These are phyloP conservation scores for Zoanthus solanderi DNA, from an alignment of 92 coral and sea anemone genomes.

Conservation along the genomic window DNA sequence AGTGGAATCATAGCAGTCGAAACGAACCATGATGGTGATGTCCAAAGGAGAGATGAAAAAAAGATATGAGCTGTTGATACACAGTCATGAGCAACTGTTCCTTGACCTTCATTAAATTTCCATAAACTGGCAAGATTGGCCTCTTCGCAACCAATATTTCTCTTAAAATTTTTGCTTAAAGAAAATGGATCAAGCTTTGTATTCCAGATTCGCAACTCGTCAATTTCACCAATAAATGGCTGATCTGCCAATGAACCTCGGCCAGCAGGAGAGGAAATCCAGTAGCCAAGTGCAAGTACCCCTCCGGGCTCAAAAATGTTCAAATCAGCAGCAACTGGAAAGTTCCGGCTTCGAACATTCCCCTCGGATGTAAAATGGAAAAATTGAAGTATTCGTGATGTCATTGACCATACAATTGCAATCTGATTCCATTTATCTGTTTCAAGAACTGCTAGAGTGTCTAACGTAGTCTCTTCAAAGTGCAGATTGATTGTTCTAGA, in stretches of 20 bases:
- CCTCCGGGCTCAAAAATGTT: conserved; percentile 75
- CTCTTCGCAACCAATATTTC: conserved; percentile 53
- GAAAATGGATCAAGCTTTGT: conserved; percentile 45
- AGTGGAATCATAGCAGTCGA: conserved; percentile 59
- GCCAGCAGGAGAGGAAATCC: conserved; percentile 64
- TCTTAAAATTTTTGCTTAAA: conserved; percentile 16
- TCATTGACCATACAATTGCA: conserved; percentile 68
- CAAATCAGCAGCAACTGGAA: conserved; percentile 57
- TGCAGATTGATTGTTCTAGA: conserved; percentile 53
- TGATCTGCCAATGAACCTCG: conserved; percentile 33
- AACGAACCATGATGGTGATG: conserved; percentile 54
- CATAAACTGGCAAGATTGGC: conserved; percentile 62
- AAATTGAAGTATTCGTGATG: conserved; percentile 60
- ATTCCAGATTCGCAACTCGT: conserved; percentile 74
- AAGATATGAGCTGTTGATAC: conserved; percentile 60
- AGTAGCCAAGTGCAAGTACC: conserved; percentile 69
- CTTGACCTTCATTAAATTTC: conserved; percentile 77
- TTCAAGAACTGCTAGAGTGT: conserved; percentile 62
- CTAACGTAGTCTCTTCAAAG: conserved; percentile 50
- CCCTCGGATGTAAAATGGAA: conserved; percentile 57
- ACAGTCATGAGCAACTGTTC: conserved; percentile 68
- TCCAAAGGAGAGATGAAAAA: conserved; percentile 49
- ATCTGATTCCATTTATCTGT: conserved; percentile 58
- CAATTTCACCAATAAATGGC: conserved; percentile 64
- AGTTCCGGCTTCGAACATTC: conserved; percentile 65